These are phyloP conservation scores for Dynastes grantii DNA, from an alignment of 2,888 invertebrate genomes.

Conservation along the genomic window DNA sequence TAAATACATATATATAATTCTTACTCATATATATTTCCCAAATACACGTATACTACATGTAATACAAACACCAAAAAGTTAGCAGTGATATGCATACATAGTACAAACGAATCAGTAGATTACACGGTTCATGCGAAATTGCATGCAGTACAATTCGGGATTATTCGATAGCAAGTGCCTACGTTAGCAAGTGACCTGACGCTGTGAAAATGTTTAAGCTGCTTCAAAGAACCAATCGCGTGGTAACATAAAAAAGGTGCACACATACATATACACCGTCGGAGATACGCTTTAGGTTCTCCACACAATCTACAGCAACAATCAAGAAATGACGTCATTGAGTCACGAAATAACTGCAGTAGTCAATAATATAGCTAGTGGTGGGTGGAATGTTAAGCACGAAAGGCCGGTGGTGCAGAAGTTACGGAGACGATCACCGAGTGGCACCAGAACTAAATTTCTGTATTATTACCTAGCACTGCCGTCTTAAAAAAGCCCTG, in stretches of 20 bases:
- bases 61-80: too few relatives aligned
- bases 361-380: constrained; percentile 57
- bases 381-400: constrained; percentile 27
- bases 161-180: too few relatives aligned
- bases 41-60: too few relatives aligned
- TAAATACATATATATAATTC: too few relatives aligned
- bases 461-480: constrained; percentile 34
- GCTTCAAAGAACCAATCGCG: too few relatives aligned
- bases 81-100: too few relatives aligned
- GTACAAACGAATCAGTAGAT: too few relatives aligned
- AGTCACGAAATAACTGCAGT: constrained; percentile 66
- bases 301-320: constrained; percentile 64
- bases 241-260: not conserved
- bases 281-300: constrained; percentile 62
- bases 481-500: constrained; percentile 19
- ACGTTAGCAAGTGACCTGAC: too few relatives aligned
- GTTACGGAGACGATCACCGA: constrained; percentile 15
- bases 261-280: constrained; percentile 50
- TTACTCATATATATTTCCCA: too few relatives aligned
- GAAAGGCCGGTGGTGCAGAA: constrained; percentile 33
- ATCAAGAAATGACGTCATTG: constrained; percentile 66
- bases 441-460: constrained; percentile 41
- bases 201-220: too few relatives aligned
- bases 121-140: too few relatives aligned
- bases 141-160: too few relatives aligned